phyloP scores from a whole-genome alignment of 2,888 invertebrate genomes.

The Oegoconia quadripuncta region DNA sequence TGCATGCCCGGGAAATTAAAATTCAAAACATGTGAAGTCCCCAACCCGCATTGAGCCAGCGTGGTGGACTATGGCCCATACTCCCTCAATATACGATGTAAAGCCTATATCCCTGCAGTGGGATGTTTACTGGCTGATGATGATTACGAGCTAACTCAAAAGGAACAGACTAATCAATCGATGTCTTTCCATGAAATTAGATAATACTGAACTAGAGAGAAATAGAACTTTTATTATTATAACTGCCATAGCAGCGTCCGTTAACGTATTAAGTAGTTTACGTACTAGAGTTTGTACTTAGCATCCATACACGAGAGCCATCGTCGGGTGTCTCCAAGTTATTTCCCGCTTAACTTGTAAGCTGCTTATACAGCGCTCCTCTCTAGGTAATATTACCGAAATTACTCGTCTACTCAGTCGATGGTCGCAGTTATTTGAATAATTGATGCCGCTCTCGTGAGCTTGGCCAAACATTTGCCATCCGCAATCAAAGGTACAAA shows the following conservation, averaged over 20 bases:
- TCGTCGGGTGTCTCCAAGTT: conserved; percentile 52
- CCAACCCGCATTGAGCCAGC: too few species aligned
- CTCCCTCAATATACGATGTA: too few species aligned
- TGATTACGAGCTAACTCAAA: conserved; percentile 1
- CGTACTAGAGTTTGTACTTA: conserved; percentile 32
- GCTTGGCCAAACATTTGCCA: conserved; percentile 68
- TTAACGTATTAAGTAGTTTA: conserved; percentile 20
- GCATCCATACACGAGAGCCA: conserved; percentile 39
- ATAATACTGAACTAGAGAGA: too few species aligned
- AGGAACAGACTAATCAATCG: conserved; percentile 34
- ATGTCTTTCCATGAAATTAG: conserved; percentile 57
- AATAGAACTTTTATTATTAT: too few species aligned
- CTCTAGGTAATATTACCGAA: conserved; percentile 60
- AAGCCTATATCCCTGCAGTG: too few species aligned
- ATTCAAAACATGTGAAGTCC: too few species aligned
- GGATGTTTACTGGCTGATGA: too few species aligned
- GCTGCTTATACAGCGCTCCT: conserved; percentile 61
- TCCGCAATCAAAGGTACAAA: conserved; percentile 69
- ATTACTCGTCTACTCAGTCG: conserved; percentile 59
- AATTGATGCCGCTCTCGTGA: conserved; percentile 66
- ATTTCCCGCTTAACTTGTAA: conserved; percentile 63
- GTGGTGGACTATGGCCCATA: too few species aligned
- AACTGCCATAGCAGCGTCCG: too few species aligned
- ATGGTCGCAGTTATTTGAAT: conserved; percentile 68
- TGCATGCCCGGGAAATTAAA: too few species aligned